A percentile compares a stretch with the other conserved stretches of the same genome.
phyloP scores from a whole-genome alignment of 2,113 vertebrate species.

The Xenopus borealis region DNA sequence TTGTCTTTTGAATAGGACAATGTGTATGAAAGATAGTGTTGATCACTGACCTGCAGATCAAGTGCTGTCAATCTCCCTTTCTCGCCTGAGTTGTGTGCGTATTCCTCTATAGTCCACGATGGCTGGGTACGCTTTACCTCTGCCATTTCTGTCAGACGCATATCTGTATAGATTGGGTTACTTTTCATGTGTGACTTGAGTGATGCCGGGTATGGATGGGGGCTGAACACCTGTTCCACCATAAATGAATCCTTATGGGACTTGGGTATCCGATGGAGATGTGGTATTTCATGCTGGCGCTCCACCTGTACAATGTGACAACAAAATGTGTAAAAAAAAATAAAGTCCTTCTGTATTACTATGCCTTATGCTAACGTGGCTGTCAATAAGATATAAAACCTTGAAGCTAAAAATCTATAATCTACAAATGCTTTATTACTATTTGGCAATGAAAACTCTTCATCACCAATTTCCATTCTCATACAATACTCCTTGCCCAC shows the following conservation, averaged over 20 bases:
- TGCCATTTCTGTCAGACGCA: constrained; percentile 75
- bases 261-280: constrained; percentile 73
- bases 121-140: constrained; percentile 78
- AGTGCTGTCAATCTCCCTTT: constrained; percentile 82
- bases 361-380: no score
- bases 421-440: no score
- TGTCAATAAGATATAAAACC: no score
- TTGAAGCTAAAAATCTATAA: no score
- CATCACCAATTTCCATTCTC: no score
- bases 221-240: constrained; percentile 88
- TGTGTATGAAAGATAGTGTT: no score
- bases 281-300: constrained; percentile 75
- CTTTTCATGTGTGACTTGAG: constrained; percentile 81
- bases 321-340: constrained; percentile 14
- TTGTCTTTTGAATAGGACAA: no score
- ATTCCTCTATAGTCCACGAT: constrained; percentile 86
- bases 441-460: no score
- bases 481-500: no score
- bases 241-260: constrained; percentile 79
- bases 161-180: constrained; percentile 82
- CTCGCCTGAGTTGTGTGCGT: constrained; percentile 74
- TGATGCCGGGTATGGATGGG: constrained; percentile 79
- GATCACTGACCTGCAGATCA: constrained; percentile 82
- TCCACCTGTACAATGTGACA: constrained; percentile 72
- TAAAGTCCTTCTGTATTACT: no score